Base-by-base conservation (phyloP, 2,113 vertebrate genomes). In the Callospermophilus lateralis region DNA sequence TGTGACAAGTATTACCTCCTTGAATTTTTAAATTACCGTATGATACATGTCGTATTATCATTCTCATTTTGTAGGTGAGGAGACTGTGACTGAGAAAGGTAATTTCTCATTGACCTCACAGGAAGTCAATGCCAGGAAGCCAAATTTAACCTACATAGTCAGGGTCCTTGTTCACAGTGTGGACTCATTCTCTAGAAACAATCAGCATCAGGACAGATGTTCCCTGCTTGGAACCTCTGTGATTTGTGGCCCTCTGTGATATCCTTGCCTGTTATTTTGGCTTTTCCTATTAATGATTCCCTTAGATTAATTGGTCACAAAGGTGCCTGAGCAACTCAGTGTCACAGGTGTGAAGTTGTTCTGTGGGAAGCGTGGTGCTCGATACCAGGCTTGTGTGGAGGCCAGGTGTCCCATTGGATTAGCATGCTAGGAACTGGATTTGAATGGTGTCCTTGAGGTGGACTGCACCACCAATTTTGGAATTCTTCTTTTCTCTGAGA, bases 251-350 rank as follows among this genome's bases (percentile, higher is more conserved):
- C 37, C 48, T 84, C 28, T 53, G 24, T 68, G 73, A 42, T 32
- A 15, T 3, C 28, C 7, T 61, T 85, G 37, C 2, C 63, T 77
- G 10, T 78, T 58, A 4, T 53, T 63, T 61, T 87, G 28, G 6
- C n/a, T 68, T 74, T 51, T 8, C 55, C 20, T 93, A 30, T 78
- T 84, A 72, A 48, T 53, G 34, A 87, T 65, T 81, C 19, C 68
- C 39, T 90, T 78, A 76, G 7, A 22, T 81, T 89, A 85, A 51
- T 12, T 89, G 51, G 81, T 55, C 72, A 65, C 72, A 65, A 77
- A 81, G 8, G 42, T 85, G 37, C 6, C n/a, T 11, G 39, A 24
- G 32, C 9, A 73, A 79, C 26, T 70, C 26, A 74, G 74, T 76
- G 26, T 55, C 79, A 7, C 4, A 11, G 70, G 55, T 45, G 10